phyloP scores from a whole-genome alignment of 1,140 invertebrate genomes.

The Aphis craccivora region DNA sequence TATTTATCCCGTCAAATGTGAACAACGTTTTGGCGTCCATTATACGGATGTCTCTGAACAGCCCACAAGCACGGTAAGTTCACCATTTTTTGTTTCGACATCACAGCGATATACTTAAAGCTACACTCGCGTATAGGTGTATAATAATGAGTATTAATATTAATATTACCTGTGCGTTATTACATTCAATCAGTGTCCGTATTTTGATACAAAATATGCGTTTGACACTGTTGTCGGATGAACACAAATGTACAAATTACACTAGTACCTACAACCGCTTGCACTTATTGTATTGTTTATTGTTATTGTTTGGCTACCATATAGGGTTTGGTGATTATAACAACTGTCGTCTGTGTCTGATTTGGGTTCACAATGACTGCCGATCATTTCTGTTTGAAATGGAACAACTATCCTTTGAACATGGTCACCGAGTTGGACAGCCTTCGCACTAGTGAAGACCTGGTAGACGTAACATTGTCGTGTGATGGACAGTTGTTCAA shows the following conservation, averaged over 20 bases:
- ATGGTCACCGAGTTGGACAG: slow-evolving; percentile 83
- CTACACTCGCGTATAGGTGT: neutral
- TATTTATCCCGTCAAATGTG: slow-evolving; percentile 34
- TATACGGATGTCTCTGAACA: slow-evolving; percentile 40
- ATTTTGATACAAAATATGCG: neutral
- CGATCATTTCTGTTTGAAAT: slow-evolving; percentile 88
- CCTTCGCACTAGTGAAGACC: slow-evolving; percentile 79
- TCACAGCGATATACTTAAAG: neutral
- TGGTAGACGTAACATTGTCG: slow-evolving; percentile 83
- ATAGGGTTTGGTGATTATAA: slow-evolving; percentile 11
- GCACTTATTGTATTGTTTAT: neutral
- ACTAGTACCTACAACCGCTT: neutral
- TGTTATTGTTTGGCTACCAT: neutral
- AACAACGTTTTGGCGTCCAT: slow-evolving; percentile 30
- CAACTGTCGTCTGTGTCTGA: neutral
- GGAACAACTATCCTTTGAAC: slow-evolving; percentile 92
- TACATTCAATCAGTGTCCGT: neutral
- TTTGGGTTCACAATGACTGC: slow-evolving; percentile 60
- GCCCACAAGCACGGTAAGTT: slow-evolving; percentile 30
- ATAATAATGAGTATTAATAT: neutral
- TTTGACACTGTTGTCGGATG: too few species aligned
- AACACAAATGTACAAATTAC: neutral
- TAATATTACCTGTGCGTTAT: too few species aligned
- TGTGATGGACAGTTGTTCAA: slow-evolving; percentile 79
- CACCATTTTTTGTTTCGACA: neutral